Evolutionary conservation across 37 sponge, comb jelly and placozoan species (phyloP).

Genomic region (Geodia barretti): DNA sequence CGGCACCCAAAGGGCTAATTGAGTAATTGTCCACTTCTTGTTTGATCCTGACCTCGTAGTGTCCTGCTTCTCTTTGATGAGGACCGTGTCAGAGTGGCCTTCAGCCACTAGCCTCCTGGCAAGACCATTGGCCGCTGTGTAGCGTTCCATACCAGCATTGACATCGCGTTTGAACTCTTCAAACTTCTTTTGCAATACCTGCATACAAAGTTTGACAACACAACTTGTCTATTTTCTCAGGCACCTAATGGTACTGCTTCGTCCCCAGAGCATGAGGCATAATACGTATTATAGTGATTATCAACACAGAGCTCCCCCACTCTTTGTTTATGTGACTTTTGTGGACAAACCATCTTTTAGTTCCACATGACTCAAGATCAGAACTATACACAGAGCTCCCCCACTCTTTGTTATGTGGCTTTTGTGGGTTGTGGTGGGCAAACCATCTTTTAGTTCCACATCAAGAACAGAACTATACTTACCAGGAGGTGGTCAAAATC

Average conservation of each 20-base stretch:
- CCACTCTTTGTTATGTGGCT: too few relatives aligned
- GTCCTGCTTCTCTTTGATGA: slow-evolving; percentile 90
- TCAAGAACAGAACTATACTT: too few relatives aligned
- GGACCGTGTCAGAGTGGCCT: slow-evolving; percentile 92
- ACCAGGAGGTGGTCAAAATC: slow-evolving; percentile 89
- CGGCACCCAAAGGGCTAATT: too few relatives aligned
- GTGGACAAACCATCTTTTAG: neutral
- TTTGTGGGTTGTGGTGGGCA: too few relatives aligned
- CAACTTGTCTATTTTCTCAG: too few relatives aligned
- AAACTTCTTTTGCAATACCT: slow-evolving; percentile 93
- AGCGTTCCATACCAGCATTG: slow-evolving; percentile 71
- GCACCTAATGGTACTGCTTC: too few relatives aligned
- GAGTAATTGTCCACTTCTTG: too few relatives aligned
- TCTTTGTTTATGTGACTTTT: too few relatives aligned
- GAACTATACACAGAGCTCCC: too few relatives aligned
- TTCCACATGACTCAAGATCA: neutral
- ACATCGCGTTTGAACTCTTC: slow-evolving; percentile 81
- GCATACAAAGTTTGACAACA: neutral
- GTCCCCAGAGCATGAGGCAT: too few relatives aligned
- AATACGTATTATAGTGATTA: too few relatives aligned
- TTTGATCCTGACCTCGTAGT: slow-evolving; percentile 80
- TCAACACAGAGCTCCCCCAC: too few relatives aligned
- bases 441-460: neutral
- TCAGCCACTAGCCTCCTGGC: slow-evolving; percentile 88
- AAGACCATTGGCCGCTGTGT: slow-evolving; percentile 75